Evolutionary conservation across 2,797 vertebrate genomes (phyloP).

Genomic region (Eutrigla gurnardus): DNA sequence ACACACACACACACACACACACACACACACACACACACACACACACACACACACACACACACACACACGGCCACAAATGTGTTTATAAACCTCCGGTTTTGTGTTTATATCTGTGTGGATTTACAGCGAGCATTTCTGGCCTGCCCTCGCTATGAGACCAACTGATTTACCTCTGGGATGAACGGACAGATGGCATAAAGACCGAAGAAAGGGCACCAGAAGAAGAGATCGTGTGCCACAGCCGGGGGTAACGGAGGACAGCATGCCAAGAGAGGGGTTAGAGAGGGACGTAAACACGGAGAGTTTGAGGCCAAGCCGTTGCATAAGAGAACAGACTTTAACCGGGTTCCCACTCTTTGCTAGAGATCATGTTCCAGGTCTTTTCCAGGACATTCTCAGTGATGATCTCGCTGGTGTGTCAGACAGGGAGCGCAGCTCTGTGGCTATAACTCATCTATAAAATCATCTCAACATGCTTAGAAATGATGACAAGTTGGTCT

Average conservation of each 20-base stretch:
- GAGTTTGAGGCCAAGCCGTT: conserved; percentile 28
- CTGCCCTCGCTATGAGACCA: conserved; percentile 5
- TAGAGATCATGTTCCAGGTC: too few species aligned
- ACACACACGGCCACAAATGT: not conserved
- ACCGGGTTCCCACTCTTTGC: not conserved
- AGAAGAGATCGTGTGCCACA: conserved; percentile 54
- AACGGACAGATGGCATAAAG: conserved; percentile 67
- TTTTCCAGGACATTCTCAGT: too few species aligned
- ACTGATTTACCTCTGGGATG: conserved; percentile 49
- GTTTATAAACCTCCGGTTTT: conserved; percentile 8
- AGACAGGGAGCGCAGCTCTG: too few species aligned
- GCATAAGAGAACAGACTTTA: conserved; percentile 21
- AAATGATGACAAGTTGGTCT: too few species aligned
- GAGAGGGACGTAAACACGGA: conserved; percentile 39
- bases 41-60: not conserved
- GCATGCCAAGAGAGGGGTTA: conserved; percentile 44
- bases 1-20: not conserved
- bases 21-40: not conserved
- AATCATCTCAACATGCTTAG: too few species aligned
- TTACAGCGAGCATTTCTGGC: conserved; percentile 38
- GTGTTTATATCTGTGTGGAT: conserved; percentile 15
- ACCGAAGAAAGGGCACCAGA: conserved; percentile 47
- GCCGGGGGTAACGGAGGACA: conserved; percentile 55
- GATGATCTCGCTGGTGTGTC: too few species aligned
- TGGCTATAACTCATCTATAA: too few species aligned